Conservation (phyloP, 2,888 invertebrate genomes). For the Drosophila quinaria region DNA sequence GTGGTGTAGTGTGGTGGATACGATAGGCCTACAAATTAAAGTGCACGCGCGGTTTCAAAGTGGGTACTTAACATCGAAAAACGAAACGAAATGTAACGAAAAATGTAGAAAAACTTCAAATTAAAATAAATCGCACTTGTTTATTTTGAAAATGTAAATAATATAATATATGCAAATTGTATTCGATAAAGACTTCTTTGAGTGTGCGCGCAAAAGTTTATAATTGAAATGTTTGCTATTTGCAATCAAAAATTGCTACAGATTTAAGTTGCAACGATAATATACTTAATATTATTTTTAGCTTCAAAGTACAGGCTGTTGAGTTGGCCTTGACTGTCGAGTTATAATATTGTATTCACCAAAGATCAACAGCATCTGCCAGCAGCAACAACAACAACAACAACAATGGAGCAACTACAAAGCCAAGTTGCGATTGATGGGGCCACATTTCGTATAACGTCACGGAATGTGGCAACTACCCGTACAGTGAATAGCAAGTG, state of each 20-base stretch:
- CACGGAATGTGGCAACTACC: slow-evolving; percentile 23
- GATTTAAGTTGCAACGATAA: slow-evolving; percentile 40
- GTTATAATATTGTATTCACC: slow-evolving; percentile 31
- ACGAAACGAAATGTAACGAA: slow-evolving; percentile 1
- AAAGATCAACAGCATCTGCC: slow-evolving; percentile 32
- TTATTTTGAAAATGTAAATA: slow-evolving; percentile 33
- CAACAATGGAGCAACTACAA: slow-evolving; percentile 24
- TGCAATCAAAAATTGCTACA: slow-evolving; percentile 45
- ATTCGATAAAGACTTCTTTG: slow-evolving; percentile 21
- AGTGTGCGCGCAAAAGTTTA: slow-evolving; percentile 39
- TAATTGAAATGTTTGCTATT: slow-evolving; percentile 59
- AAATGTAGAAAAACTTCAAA: slow-evolving; percentile 30
- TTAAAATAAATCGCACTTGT: slow-evolving; percentile 42
- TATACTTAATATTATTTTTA: slow-evolving; percentile 17
- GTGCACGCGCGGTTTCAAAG: slow-evolving; percentile 41
- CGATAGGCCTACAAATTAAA: slow-evolving; percentile 55
- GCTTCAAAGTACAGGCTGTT: slow-evolving; percentile 29
- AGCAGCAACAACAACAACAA: slow-evolving; percentile 11
- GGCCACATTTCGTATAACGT: slow-evolving; percentile 59
- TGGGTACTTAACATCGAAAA: slow-evolving; percentile 29
- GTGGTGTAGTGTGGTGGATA: neutral
- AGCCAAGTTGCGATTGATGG: slow-evolving; percentile 55
- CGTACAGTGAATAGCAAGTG: slow-evolving; percentile 16
- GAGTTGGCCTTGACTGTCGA: slow-evolving; percentile 53
- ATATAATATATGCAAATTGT: slow-evolving; percentile 56